These are phyloP conservation scores for Anthopleura sola DNA, from an alignment of 64 coral and sea anemone species.

Conservation along the genomic window DNA sequence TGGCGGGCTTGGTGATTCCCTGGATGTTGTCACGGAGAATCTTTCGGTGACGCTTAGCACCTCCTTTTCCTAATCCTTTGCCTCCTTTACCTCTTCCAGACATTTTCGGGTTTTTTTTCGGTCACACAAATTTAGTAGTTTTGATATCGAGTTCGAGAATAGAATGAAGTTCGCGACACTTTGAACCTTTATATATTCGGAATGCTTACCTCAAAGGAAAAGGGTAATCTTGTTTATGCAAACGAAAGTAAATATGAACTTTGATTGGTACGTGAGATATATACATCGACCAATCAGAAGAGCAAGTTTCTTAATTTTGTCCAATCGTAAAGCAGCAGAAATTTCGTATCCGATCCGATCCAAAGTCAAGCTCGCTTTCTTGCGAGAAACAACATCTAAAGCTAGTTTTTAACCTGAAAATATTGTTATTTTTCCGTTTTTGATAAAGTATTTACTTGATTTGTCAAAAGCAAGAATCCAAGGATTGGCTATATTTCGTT, in stretches of 20 bases:
- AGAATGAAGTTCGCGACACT: neutral
- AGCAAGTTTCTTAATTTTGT: neutral
- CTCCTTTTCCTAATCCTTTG: conserved; percentile 91
- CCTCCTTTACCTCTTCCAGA: conserved; percentile 94
- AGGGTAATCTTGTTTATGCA: neutral
- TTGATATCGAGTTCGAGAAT: neutral
- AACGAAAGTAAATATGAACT: neutral
- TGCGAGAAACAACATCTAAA: no score
- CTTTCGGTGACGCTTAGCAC: conserved; percentile 92
- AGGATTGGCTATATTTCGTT: neutral
- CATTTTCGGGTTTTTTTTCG: conserved; percentile 17
- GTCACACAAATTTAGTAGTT: neutral
- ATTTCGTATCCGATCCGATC: neutral
- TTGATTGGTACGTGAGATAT: conserved; percentile 2
- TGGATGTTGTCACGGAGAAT: conserved; percentile 96
- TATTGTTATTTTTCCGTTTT: neutral
- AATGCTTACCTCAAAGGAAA: conserved; percentile 17
- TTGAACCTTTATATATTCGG: neutral
- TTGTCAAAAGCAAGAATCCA: neutral
- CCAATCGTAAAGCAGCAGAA: neutral
- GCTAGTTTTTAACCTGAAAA: neutral
- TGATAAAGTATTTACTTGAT: no score
- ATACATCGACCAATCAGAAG: neutral
- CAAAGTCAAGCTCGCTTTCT: neutral
- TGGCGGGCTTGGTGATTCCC: conserved; percentile 91